A percentile compares a stretch with the other conserved stretches of the same genome.
These are phyloP conservation scores for Saturnia japonica DNA, from an alignment of 2,888 invertebrate species.

Conservation along the genomic window DNA sequence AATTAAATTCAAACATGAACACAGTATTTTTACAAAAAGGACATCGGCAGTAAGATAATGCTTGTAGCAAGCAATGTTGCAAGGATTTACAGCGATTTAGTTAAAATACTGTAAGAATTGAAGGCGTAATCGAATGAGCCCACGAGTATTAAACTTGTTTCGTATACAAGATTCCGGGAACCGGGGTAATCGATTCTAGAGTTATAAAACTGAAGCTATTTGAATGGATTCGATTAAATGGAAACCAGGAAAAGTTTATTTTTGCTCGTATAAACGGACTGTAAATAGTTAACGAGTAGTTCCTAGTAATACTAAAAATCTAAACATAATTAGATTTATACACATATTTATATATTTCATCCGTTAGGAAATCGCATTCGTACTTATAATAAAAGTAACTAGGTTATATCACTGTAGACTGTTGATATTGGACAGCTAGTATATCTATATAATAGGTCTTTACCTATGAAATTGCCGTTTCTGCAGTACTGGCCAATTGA, in stretches of 20 bases:
- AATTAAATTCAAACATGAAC: constrained; percentile 27
- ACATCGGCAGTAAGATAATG: neutral
- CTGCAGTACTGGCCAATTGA: too few relatives aligned
- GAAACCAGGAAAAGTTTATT: constrained; percentile 46
- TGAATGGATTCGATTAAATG: constrained; percentile 46
- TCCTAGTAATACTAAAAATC: neutral
- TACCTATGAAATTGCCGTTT: too few relatives aligned
- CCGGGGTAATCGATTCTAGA: constrained; percentile 48
- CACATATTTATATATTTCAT: neutral
- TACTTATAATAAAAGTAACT: neutral
- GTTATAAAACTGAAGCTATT: constrained; percentile 56
- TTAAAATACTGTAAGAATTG: neutral
- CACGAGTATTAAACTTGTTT: constrained; percentile 44
- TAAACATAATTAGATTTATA: neutral
- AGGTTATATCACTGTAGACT: neutral
- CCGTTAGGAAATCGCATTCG: neutral
- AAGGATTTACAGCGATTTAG: neutral
- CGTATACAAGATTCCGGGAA: constrained; percentile 42
- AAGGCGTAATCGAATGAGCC: neutral
- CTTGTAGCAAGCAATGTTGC: neutral
- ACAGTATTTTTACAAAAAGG: neutral
- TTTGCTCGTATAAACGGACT: constrained; percentile 41
- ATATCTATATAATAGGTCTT: too few relatives aligned
- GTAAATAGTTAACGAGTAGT: constrained; percentile 30
- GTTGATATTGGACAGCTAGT: too few relatives aligned